Conservation (phyloP, 1,140 invertebrate genomes). For the Drosophila sulfurigaster region DNA sequence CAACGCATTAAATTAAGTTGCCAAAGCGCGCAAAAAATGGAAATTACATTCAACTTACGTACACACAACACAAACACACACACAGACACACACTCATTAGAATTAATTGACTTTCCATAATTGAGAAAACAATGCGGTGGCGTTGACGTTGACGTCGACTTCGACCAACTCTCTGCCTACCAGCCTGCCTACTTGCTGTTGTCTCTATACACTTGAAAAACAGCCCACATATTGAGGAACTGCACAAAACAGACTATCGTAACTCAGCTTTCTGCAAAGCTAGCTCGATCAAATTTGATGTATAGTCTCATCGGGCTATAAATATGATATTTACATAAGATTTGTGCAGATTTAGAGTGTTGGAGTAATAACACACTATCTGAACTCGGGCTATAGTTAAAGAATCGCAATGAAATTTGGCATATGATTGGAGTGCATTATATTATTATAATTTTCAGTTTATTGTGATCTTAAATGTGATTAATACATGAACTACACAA, state of each 20-base stretch:
- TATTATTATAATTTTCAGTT: too few relatives aligned
- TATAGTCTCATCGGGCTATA: too few relatives aligned
- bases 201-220: conserved; percentile 4
- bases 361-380: too few relatives aligned
- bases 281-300: conserved; percentile 14
- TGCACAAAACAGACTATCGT: conserved; percentile 1
- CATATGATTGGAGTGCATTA: too few relatives aligned
- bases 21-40: conserved; percentile 81
- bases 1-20: conserved; percentile 84
- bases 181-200: conserved; percentile 24
- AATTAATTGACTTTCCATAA: conserved; percentile 85
- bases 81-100: conserved; percentile 73
- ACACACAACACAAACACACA: conserved; percentile 44
- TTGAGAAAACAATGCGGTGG: conserved; percentile 83
- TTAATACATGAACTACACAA: not conserved
- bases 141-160: conserved; percentile 62
- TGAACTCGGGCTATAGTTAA: too few relatives aligned
- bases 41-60: conserved; percentile 72
- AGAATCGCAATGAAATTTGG: too few relatives aligned
- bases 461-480: too few relatives aligned
- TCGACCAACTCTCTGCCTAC: conserved; percentile 47
- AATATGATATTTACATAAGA: not conserved
- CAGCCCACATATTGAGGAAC: not conserved
- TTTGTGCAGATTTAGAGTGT: too few relatives aligned
- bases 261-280: not conserved